Base-by-base conservation (phyloP, 2,113 vertebrate species). In the Tautogolabrus adspersus region DNA sequence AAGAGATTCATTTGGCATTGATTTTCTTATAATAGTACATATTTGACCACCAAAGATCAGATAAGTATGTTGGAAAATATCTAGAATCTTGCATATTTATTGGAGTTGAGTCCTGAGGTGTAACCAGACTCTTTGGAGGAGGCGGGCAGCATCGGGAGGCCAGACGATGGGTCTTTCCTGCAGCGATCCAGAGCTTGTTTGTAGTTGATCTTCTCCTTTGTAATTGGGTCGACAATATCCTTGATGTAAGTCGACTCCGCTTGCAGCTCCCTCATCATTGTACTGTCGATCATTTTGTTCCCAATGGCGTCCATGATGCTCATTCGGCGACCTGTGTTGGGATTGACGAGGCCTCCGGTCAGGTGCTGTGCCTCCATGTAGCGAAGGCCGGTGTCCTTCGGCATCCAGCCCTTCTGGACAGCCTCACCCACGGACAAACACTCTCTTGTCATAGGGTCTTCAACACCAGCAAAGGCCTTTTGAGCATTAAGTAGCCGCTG, bases 371-470 rank as follows among this genome's bases (percentile, higher is more conserved):
- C 96, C 88, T 95, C 95, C 91, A 99, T 93, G 84, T 96, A 96
- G 0, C 94, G 95, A 47, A 95, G 91, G 59, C 92, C 96, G 0
- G 87, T 96, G 7, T 98, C 97, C 56, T 89, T 95, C 2, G 96
- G 94, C 94, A 99, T 95, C 97, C 96, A 98, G 3, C 97, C 97
- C 82, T 97, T 99, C 94, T 97, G 96, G 49, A 96, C 74, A 5
- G 98, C 97, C 85, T 98, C 95, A 10, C 97, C 97, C 21, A 97
- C 94, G 0, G 98, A 96, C 71, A 99, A 87, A 71, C 92, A 71
- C 79, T 96, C 91, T 87, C 88, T 96, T 73, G 95, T 97, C 69
- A 96, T 78, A 0, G 98, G 97, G 77, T 99, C 98, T 75, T 99
- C 98, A 1, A 98, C 94, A 46, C 98, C 98, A 0, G 93, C 94